phyloP scores from a whole-genome alignment of 2,113 vertebrate species.

The Panurus biarmicus region DNA sequence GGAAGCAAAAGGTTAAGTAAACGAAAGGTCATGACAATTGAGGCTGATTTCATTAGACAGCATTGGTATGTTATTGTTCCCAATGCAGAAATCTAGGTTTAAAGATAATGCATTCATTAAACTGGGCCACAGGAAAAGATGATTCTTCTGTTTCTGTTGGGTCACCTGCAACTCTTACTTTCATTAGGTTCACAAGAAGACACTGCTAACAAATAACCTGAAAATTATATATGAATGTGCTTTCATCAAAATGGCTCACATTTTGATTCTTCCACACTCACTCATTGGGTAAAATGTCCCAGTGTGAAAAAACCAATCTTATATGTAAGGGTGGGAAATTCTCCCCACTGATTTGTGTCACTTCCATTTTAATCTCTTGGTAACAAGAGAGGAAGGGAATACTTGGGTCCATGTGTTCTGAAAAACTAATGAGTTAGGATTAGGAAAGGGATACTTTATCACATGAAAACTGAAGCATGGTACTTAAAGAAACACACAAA shows the following conservation, averaged over 20 bases:
- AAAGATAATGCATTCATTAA: slow-evolving; percentile 16
- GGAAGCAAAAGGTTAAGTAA: slow-evolving; percentile 43
- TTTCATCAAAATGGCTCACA: not conserved
- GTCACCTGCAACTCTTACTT: slow-evolving; percentile 34
- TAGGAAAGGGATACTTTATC: not conserved
- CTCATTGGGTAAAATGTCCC: not conserved
- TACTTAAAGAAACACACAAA: not conserved
- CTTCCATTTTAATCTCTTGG: not conserved
- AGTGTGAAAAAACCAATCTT: not conserved
- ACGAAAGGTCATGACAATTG: slow-evolving; percentile 46
- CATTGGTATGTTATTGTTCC: slow-evolving; percentile 40
- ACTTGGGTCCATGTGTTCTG: not conserved
- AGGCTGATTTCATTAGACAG: slow-evolving; percentile 54
- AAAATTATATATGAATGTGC: not conserved
- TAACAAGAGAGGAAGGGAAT: not conserved
- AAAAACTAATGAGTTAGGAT: not conserved
- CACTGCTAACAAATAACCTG: not conserved
- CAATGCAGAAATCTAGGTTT: slow-evolving; percentile 13
- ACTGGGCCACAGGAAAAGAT: slow-evolving; percentile 33
- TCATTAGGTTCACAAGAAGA: slow-evolving; percentile 18
- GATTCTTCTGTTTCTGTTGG: not conserved
- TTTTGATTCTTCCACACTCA: not conserved
- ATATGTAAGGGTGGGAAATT: not conserved
- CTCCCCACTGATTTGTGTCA: not conserved
- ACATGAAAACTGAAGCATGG: not conserved